Conservation (phyloP, 2,113 vertebrate genomes). For the Sander vitreus region DNA sequence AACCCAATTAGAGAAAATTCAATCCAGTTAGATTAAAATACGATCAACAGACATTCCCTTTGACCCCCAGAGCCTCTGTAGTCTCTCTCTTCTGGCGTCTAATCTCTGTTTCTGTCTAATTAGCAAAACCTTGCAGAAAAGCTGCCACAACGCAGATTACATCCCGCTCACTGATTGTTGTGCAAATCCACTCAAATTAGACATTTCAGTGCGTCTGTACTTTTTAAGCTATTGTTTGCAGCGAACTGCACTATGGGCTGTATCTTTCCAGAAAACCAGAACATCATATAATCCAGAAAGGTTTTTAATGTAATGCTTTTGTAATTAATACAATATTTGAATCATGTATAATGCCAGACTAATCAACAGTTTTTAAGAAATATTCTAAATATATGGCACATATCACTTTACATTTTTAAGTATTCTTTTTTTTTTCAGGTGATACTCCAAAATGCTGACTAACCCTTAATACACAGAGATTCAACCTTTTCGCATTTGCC, state of each 20-base stretch:
- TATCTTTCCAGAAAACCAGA: neutral
- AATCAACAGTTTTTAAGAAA: neutral
- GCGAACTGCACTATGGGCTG: neutral
- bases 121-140: conserved; percentile 53
- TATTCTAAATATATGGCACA: neutral
- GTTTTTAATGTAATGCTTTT: neutral
- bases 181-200: conserved; percentile 29
- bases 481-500: conserved; percentile 23
- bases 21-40: conserved; percentile 38
- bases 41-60: conserved; percentile 36
- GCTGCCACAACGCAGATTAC: conserved; percentile 45
- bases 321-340: neutral
- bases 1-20: conserved; percentile 24
- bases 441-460: neutral
- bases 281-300: neutral
- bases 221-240: neutral
- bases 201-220: conserved; percentile 8
- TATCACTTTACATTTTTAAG: neutral
- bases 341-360: too few relatives aligned
- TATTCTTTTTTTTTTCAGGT: neutral
- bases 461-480: neutral
- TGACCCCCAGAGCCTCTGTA: conserved; percentile 5
- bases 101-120: conserved; percentile 63
- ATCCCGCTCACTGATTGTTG: neutral
- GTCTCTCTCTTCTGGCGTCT: conserved; percentile 27